phyloP scores from a whole-genome alignment of 2,113 vertebrate genomes.

The Cololabis saira region DNA sequence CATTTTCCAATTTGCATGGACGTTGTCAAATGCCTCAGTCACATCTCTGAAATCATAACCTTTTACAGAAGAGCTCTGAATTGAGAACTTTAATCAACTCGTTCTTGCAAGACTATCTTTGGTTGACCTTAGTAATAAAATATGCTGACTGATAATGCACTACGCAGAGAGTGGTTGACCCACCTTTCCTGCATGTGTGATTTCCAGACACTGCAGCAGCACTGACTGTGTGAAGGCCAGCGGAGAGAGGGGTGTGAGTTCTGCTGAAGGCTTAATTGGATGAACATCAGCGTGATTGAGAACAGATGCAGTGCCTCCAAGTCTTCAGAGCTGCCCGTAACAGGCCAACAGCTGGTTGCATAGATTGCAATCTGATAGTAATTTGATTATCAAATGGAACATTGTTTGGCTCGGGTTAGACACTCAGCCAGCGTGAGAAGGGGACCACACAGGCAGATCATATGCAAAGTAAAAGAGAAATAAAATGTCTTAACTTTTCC shows the following conservation, averaged over 20 bases:
- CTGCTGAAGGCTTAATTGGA: slow-evolving; percentile 37
- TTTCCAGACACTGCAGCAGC: slow-evolving; percentile 20
- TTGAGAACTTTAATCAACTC: slow-evolving; percentile 21
- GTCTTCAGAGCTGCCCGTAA: slow-evolving; percentile 26
- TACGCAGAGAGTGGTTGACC: not conserved
- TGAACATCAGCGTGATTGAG: slow-evolving; percentile 24
- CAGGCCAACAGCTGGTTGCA: slow-evolving; percentile 34
- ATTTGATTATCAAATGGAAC: slow-evolving; percentile 23
- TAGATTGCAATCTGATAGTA: slow-evolving; percentile 23
- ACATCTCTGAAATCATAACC: slow-evolving; percentile 24
- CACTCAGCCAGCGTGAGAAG: not conserved
- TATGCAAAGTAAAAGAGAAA: not conserved
- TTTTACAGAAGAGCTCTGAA: slow-evolving; percentile 15
- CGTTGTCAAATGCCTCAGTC: slow-evolving; percentile 8
- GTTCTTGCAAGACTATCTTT: not conserved
- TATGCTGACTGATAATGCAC: slow-evolving; percentile 18
- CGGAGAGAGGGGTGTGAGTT: slow-evolving; percentile 12
- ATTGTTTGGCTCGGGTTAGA: not conserved
- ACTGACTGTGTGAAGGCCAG: not conserved
- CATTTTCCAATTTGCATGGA: slow-evolving; percentile 18
- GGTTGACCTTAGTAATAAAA: slow-evolving; percentile 4
- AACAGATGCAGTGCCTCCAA: slow-evolving; percentile 6
- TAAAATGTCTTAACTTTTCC: not conserved
- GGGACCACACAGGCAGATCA: not conserved
- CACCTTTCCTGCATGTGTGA: slow-evolving; percentile 2